Evolutionary conservation across 2,797 vertebrate genomes (phyloP), one percentile per base, ranked within the genome.

Genomic region (Amphiprion clarkii): DNA sequence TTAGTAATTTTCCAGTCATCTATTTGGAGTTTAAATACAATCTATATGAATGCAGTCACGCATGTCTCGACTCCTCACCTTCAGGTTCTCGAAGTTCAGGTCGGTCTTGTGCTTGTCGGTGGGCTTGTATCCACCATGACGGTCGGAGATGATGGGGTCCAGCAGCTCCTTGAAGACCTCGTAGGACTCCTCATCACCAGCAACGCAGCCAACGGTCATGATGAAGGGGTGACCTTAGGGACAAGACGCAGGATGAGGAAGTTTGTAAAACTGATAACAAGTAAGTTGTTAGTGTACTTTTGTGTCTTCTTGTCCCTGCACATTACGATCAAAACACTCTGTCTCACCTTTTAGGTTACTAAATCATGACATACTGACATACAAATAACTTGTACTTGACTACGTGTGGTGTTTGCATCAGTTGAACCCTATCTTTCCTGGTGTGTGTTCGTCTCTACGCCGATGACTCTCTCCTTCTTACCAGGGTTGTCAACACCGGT

Each of bases 401-500:
- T 48, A 48, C 2, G 5, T 44, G 42, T 44, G 13, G 40, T 5
- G 14, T 42, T 31, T 48, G 17, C 16, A 25, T 53, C 9, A 27
- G 46, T 29, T n/a, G 8, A 39, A 19, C 19, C 19, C 2, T 49
- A 8, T 19, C 8, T 64, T 13, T 66, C 8, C 7, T 25, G 42
- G 3, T 63, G 25, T 55, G 25, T 67, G 27, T 74, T 46, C 4
- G 6, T 51, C 52, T 77, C 21, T 65, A 21, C 10, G 64, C 59
- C n/a, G 66, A 76, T 2, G 36, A 73, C 36, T 7, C 16, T 17
- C 59, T 71, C 27, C 48, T 42, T 60, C 92, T 89, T 60, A 98
- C 97, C 97, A 63, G 97, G 97, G 92, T 97, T 98, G 94, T 98
- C 97, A 54, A 98, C 96, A 3, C 97, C 97, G 0, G 97, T 98